Percentiles rank a stretch among this genome's conserved stretches.
Conservation (phyloP, 2,888 invertebrate species). For the Magallana nippona region DNA sequence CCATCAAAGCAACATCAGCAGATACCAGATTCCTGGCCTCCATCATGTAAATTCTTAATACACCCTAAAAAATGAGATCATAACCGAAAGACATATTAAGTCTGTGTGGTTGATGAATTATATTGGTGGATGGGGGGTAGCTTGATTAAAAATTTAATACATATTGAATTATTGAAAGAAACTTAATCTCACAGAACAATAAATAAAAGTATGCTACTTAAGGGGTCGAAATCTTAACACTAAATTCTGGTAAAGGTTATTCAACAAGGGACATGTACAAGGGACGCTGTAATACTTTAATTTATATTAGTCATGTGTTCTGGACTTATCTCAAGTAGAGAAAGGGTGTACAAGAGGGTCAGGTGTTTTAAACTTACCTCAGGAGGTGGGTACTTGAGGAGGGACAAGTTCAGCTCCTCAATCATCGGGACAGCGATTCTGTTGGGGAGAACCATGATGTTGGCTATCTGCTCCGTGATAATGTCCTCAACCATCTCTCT, state of each 20-base stretch:
- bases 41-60: constrained; percentile 94
- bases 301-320: too few species aligned
- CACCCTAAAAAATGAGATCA: constrained; percentile 85
- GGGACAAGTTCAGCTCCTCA: constrained; percentile 89
- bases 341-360: neutral
- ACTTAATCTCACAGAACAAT: too few species aligned
- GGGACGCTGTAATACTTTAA: too few species aligned
- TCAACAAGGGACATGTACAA: too few species aligned
- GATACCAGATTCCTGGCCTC: constrained; percentile 97
- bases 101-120: too few species aligned
- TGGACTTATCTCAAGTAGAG: too few species aligned
- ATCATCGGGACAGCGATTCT: constrained; percentile 94
- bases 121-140: too few species aligned
- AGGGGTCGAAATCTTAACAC: too few species aligned
- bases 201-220: too few species aligned
- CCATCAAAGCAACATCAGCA: constrained; percentile 94
- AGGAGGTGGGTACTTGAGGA: constrained; percentile 93
- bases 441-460: constrained; percentile 97
- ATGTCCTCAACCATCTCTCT: constrained; percentile 93
- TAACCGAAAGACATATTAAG: neutral
- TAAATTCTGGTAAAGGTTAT: too few species aligned
- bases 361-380: constrained; percentile 84
- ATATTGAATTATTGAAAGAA: too few species aligned
- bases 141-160: too few species aligned
- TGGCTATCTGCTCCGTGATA: constrained; percentile 93